Evolutionary conservation across 2,797 vertebrate species (phyloP), one percentile per base, ranked within the genome.

Genomic region (Arrhamphus sclerolepis): DNA sequence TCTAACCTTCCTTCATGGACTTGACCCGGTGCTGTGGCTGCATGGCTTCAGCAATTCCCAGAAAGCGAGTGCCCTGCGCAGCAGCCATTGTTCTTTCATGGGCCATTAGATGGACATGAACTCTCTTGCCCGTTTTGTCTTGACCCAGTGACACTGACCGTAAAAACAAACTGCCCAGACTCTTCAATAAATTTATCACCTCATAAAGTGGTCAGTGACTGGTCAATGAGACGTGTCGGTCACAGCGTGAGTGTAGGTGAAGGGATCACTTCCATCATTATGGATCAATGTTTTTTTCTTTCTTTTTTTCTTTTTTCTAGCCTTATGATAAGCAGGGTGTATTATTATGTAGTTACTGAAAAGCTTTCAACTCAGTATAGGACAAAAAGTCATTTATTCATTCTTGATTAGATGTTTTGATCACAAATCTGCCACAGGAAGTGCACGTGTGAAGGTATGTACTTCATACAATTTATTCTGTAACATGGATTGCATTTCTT

Each of bases 61-160:
- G 64, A 78, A 75, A 83, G 84, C 81, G 74, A 72, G 79, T 76
- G 86, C 62, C 26, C 64, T 70, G 39, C 20, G 60, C 67, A 46
- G 70, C 31, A 24, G 52, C 78, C 75, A 87, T 85, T 86, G 89
- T 91, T 89, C 84, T 83, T 92, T 89, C 90, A 91, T 58, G 89
- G 86, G 82, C 84, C 91, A 90, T 92, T 90, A 91, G 85, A 84
- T 92, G 93, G 87, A 93, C 92, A 92, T 90, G 91, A 93, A 93
- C 91, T 92, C 89, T 84, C 78, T 82, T 65, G 82, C 90, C 90
- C 86, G 89, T 89, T 90, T 81, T 63, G 76, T 86, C 83, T 66
- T 88, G 92, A 94, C 91, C 93, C 78, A 54, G 60, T 62, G 80
- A 87, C 89, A 89, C 84, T 19, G 68, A 81, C 86, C 66, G 62